Percentiles rank a stretch among this genome's conserved stretches.
Conservation (phyloP, 2,113 vertebrate genomes). For the Mastomys natalensis region DNA sequence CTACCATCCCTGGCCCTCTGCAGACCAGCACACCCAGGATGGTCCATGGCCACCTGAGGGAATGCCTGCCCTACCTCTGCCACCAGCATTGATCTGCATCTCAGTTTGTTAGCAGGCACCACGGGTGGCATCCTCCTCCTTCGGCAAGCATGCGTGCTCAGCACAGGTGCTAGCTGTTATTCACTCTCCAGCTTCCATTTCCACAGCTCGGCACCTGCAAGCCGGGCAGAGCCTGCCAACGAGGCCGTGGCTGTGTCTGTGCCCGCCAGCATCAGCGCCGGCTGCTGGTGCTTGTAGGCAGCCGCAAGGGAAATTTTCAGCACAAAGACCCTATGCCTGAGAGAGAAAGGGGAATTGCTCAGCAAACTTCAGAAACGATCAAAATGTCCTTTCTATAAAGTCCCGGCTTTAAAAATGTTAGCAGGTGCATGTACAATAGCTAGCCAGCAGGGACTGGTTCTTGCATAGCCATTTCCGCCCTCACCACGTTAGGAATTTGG, state of each 20-base stretch:
- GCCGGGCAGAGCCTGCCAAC: conserved; percentile 5
- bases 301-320: conserved; percentile 73
- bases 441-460: conserved; percentile 72
- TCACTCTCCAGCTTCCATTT: conserved; percentile 57
- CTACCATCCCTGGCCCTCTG: neutral
- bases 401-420: conserved; percentile 76
- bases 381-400: conserved; percentile 77
- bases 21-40: neutral
- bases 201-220: conserved; percentile 70
- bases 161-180: conserved; percentile 68
- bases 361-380: conserved; percentile 77
- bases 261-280: neutral
- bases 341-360: conserved; percentile 69
- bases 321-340: conserved; percentile 75
- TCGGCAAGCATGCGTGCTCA: neutral
- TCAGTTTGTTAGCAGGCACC: neutral
- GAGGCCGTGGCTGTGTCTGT: conserved; percentile 15
- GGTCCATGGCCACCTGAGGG: neutral
- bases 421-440: conserved; percentile 78
- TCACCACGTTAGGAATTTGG: conserved; percentile 58
- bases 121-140: neutral
- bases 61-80: neutral
- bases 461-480: conserved; percentile 70
- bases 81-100: neutral
- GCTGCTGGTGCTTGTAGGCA: conserved; percentile 45